phyloP scores from a whole-genome alignment of 2,797 vertebrate genomes.

The Malacoraja senta region DNA sequence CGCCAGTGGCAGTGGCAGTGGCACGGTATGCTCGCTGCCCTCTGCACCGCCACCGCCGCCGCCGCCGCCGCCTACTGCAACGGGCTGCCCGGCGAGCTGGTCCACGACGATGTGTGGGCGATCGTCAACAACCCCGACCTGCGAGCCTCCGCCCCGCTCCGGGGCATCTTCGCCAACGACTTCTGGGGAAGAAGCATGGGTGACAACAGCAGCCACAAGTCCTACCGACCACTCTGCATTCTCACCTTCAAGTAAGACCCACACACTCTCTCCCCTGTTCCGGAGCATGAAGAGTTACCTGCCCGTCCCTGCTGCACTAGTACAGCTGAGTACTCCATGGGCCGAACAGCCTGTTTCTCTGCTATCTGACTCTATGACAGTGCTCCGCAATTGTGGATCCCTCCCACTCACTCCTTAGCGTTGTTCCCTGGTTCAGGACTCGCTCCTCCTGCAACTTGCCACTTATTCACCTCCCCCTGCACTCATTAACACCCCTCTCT shows the following conservation, averaged over 20 bases:
- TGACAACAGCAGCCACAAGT: constrained; percentile 94
- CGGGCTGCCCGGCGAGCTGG: constrained; percentile 82
- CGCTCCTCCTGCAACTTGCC: too few relatives aligned
- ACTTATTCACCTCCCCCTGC: too few relatives aligned
- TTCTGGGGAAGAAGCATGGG: constrained; percentile 94
- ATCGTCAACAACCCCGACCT: constrained; percentile 89
- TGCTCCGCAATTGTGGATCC: too few relatives aligned
- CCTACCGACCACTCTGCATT: constrained; percentile 85
- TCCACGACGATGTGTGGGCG: constrained; percentile 95
- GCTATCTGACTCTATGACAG: too few relatives aligned
- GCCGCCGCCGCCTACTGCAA: constrained; percentile 71
- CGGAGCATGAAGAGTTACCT: neutral
- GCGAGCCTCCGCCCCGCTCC: constrained; percentile 63
- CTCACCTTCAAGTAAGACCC: constrained; percentile 84
- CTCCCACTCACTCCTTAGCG: too few relatives aligned
- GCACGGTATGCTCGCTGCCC: constrained; percentile 54
- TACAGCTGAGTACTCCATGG: too few relatives aligned
- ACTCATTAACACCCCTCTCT: too few relatives aligned
- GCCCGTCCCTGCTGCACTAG: too few relatives aligned
- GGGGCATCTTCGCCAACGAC: constrained; percentile 75
- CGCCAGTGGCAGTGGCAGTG: too few relatives aligned
- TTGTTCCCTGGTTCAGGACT: too few relatives aligned
- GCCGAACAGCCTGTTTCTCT: too few relatives aligned
- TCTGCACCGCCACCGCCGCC: constrained; percentile 67
- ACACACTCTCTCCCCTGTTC: neutral